These are phyloP conservation scores for Dolomedes plantarius DNA, from an alignment of 2,888 invertebrate species.

Conservation along the genomic window DNA sequence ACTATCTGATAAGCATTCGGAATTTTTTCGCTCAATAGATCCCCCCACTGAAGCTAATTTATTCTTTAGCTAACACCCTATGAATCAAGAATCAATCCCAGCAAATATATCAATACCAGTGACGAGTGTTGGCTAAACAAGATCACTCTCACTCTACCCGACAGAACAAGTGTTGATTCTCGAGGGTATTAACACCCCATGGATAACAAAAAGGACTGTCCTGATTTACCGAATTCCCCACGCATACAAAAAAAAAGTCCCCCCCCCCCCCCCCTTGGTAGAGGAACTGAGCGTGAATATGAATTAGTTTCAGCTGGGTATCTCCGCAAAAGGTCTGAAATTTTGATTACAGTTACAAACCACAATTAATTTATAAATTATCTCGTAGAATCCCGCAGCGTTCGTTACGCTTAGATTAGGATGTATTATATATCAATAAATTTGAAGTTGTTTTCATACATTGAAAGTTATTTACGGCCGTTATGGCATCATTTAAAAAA, in stretches of 20 bases:
- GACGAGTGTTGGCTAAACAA: slow-evolving; percentile 6
- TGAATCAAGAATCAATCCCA: slow-evolving; percentile 7
- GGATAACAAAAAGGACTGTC: not conserved
- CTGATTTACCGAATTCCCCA: not conserved
- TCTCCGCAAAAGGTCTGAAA: not conserved
- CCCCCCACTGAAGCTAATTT: not conserved
- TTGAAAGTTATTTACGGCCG: too few relatives aligned
- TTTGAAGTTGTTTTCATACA: too few relatives aligned
- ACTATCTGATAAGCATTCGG: too few relatives aligned
- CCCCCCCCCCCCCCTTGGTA: not conserved
- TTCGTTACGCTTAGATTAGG: too few relatives aligned
- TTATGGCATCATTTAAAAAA: too few relatives aligned
- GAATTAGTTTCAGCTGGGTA: not conserved
- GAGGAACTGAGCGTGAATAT: slow-evolving; percentile 5
- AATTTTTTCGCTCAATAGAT: not conserved
- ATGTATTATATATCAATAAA: too few relatives aligned
- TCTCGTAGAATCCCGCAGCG: too few relatives aligned
- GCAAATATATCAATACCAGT: not conserved
- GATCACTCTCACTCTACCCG: not conserved
- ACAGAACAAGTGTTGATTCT: slow-evolving; percentile 23
- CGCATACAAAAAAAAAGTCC: not conserved
- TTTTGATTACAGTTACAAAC: not conserved
- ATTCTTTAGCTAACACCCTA: slow-evolving; percentile 3
- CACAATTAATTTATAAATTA: not conserved
- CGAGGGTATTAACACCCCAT: slow-evolving; percentile 27